These are phyloP conservation scores for Nothura maculosa DNA, from an alignment of 2,797 vertebrate genomes.

Conservation along the genomic window DNA sequence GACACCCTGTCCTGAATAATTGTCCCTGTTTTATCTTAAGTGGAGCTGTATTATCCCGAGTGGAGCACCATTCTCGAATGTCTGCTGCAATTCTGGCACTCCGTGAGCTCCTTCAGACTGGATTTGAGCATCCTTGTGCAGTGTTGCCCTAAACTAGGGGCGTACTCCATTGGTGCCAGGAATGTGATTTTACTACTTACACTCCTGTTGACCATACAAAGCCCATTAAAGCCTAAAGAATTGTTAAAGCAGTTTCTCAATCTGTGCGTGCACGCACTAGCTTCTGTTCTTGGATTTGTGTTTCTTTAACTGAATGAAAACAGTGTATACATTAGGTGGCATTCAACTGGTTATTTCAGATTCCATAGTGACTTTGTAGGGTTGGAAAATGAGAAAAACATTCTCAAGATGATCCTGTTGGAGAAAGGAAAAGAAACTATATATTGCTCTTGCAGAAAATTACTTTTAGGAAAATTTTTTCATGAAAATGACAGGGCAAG, in stretches of 20 bases:
- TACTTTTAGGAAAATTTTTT: not conserved
- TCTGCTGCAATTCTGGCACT: not conserved
- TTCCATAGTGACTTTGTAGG: not conserved
- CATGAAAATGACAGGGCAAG: not conserved
- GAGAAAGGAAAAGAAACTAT: not conserved
- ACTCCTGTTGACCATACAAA: not conserved
- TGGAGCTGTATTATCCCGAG: accelerated
- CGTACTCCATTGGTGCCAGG: not conserved
- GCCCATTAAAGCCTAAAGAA: not conserved
- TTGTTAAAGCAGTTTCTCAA: not conserved
- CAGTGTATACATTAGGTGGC: not conserved
- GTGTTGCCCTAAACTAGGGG: not conserved
- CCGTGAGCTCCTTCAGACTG: not conserved
- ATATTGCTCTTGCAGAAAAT: not conserved
- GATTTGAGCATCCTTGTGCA: not conserved
- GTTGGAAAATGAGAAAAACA: not conserved
- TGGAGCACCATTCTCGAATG: not conserved
- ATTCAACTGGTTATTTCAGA: not conserved
- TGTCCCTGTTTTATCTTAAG: too few relatives aligned
- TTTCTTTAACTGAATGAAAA: not conserved
- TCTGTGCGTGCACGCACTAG: not conserved
- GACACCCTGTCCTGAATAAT: not conserved
- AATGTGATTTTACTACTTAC: not conserved
- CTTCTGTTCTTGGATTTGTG: not conserved
- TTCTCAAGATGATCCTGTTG: not conserved